Evolutionary conservation across 2,113 vertebrate species (phyloP), one percentile per base, ranked within the genome.

Genomic region (Tyto alba): DNA sequence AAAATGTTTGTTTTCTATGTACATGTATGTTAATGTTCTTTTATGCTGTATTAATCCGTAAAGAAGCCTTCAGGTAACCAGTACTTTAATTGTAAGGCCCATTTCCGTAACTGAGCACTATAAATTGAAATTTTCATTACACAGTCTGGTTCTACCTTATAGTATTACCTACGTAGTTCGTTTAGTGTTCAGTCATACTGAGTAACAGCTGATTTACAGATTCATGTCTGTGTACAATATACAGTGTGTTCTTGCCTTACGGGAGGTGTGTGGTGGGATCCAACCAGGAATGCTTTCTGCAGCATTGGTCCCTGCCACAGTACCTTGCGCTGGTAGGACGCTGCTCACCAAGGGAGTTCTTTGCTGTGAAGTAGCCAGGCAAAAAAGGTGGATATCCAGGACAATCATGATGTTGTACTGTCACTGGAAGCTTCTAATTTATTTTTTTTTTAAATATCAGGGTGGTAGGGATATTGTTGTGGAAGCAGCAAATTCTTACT

Each of bases 71-170:
- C 32, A 47, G 53, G 47, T 85, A 47, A 13, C 48, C 52, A 64
- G 34, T 29, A 15, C 19, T 21, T 43, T 2, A 20, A 22, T 45
- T 91, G 16, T 43, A 55, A 80, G 57, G n/a, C 27, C 15, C 7
- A 0, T 79, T 59, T 69, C 57, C 43, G 80, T 13, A 77, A 12
- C 48, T 32, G 67, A 73, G 68, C 1, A 1, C 45, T 43, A 0
- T 13, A 21, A 60, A 64, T 52, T 29, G 48, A 22, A 26, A 15
- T 57, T 86, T 76, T 85, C 43, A 21, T 63, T 38, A 1, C 11
- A 1, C 32, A 52, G 14, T 38, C 38, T 74, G 73, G 38, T 59
- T 74, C 26, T 47, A 3, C 2, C 1, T 50, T 59, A 0, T 1
- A 2, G 16, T 27, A 23, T 45, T 67, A 34, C 5, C 40, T 41